phyloP scores from a whole-genome alignment of 2,888 invertebrate genomes.

The Labia minor region DNA sequence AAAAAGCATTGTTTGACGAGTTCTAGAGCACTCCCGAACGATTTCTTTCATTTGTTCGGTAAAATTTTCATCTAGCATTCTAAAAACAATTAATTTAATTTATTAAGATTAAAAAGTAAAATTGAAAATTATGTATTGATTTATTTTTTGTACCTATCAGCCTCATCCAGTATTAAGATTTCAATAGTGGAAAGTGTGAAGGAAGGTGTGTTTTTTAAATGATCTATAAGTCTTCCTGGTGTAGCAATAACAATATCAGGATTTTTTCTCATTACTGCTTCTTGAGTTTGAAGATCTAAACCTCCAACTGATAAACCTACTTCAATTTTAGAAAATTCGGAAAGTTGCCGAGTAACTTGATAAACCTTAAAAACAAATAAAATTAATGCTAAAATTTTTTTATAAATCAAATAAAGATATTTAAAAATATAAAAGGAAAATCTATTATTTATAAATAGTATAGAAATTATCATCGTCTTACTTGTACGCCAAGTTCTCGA shows the following conservation, averaged over 20 bases:
- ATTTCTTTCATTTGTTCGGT: slow-evolving; percentile 99
- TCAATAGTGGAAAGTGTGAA: slow-evolving; percentile 86
- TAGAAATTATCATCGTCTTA: no score
- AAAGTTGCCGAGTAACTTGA: slow-evolving; percentile 80
- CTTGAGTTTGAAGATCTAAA: slow-evolving; percentile 66
- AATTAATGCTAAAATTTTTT: no score
- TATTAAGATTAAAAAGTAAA: not conserved
- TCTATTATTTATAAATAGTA: no score
- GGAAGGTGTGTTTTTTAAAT: slow-evolving; percentile 86
- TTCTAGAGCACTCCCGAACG: slow-evolving; percentile 79
- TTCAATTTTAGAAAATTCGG: slow-evolving; percentile 74
- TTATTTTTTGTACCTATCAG: slow-evolving; percentile 45
- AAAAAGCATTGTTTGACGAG: slow-evolving; percentile 91
- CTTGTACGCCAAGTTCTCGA: slow-evolving; percentile 90
- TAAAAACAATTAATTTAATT: slow-evolving; percentile 31
- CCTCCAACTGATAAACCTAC: slow-evolving; percentile 80
- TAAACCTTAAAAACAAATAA: slow-evolving; percentile 56
- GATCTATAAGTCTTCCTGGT: slow-evolving; percentile 94
- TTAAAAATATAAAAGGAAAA: no score
- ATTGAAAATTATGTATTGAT: slow-evolving; percentile 14
- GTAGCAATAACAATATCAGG: slow-evolving; percentile 98
- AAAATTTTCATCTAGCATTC: slow-evolving; percentile 97
- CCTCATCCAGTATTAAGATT: slow-evolving; percentile 69
- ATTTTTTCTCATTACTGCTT: slow-evolving; percentile 69
- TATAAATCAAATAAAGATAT: no score